These are phyloP conservation scores for Lottia gigantea DNA, from an alignment of 2,888 invertebrate species.

Conservation along the genomic window DNA sequence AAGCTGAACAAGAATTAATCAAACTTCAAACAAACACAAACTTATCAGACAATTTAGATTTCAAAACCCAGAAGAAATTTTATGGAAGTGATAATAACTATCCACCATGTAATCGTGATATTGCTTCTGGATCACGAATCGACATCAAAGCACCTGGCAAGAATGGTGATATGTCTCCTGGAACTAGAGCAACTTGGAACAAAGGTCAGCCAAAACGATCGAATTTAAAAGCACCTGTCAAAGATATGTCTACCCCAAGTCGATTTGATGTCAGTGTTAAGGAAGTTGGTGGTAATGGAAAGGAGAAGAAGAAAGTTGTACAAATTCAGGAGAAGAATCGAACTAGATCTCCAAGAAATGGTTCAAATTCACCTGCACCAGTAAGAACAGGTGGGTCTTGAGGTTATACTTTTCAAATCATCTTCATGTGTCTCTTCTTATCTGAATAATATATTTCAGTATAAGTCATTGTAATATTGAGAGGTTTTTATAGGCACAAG, in stretches of 20 bases:
- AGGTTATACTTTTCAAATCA: too few relatives aligned
- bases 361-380: too few relatives aligned
- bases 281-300: slow-evolving; percentile 19
- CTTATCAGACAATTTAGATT: slow-evolving; percentile 33
- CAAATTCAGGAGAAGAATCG: slow-evolving; percentile 26
- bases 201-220: slow-evolving; percentile 1
- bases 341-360: not conserved
- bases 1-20: slow-evolving; percentile 54
- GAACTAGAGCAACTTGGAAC: not conserved
- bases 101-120: slow-evolving; percentile 28
- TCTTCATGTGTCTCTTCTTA: too few relatives aligned
- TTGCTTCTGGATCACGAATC: not conserved
- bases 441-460: too few relatives aligned
- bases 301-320: slow-evolving; percentile 24
- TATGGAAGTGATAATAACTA: slow-evolving; percentile 47
- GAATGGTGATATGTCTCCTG: not conserved
- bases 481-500: too few relatives aligned
- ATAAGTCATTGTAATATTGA: too few relatives aligned
- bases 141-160: not conserved
- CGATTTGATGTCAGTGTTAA: slow-evolving; percentile 46
- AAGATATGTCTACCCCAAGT: slow-evolving; percentile 41
- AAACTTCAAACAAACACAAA: slow-evolving; percentile 44
- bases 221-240: slow-evolving; percentile 14
- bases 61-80: slow-evolving; percentile 50
- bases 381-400: too few relatives aligned